Evolutionary conservation across 2,888 invertebrate species (phyloP).

Genomic region (Cremastobaeus sp.): DNA sequence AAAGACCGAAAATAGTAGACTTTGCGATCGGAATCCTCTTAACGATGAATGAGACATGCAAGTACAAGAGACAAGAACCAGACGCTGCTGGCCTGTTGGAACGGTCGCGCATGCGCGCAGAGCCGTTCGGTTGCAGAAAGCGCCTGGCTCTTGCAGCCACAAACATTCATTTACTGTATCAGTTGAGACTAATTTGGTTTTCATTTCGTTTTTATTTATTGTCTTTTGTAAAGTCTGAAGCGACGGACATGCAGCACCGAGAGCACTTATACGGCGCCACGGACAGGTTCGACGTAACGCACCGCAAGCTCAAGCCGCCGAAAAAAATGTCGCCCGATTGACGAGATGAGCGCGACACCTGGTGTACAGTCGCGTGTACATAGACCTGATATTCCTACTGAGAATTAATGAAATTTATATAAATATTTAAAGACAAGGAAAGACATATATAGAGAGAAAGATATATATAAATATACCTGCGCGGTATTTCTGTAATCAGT

Average conservation of each 20-base stretch:
- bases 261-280: conserved; percentile 79
- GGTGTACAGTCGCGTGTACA: conserved; percentile 45
- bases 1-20: too few relatives aligned
- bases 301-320: conserved; percentile 72
- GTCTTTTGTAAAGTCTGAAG: conserved; percentile 77
- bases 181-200: too few relatives aligned
- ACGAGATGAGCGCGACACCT: conserved; percentile 12
- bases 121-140: too few relatives aligned
- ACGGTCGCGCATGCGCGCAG: too few relatives aligned
- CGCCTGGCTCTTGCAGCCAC: too few relatives aligned
- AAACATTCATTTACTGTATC: too few relatives aligned
- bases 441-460: neutral
- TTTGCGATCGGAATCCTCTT: too few relatives aligned
- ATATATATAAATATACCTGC: neutral
- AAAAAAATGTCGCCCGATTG: conserved; percentile 61
- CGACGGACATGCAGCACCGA: conserved; percentile 80
- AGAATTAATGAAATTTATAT: conserved; percentile 22
- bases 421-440: conserved; percentile 10
- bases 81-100: too few relatives aligned
- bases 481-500: neutral
- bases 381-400: conserved; percentile 25
- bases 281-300: conserved; percentile 68
- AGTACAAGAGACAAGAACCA: too few relatives aligned
- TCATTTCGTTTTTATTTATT: conserved; percentile 45
- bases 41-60: too few relatives aligned